A percentile compares a stretch with the other conserved stretches of the same genome.
phyloP scores from a whole-genome alignment of 2,113 vertebrate species.

The Sialia sialis region DNA sequence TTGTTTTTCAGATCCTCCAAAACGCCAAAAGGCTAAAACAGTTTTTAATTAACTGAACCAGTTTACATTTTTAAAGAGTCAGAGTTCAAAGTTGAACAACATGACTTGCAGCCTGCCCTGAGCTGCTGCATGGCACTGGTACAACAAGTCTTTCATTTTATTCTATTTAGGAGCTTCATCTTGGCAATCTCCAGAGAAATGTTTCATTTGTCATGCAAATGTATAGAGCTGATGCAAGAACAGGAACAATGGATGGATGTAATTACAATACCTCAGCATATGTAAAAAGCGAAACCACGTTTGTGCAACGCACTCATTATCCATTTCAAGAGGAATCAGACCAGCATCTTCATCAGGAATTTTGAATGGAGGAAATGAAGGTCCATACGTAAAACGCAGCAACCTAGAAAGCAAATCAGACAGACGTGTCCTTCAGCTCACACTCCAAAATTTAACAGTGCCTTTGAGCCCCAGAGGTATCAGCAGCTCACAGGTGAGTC shows the following conservation, averaged over 20 bases:
- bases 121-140: neutral
- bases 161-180: neutral
- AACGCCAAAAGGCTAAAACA: neutral
- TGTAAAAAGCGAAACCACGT: slow-evolving; percentile 97
- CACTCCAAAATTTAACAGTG: neutral
- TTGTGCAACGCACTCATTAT: slow-evolving; percentile 92
- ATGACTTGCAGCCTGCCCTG: neutral
- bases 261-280: slow-evolving; percentile 86
- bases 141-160: neutral
- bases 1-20: neutral
- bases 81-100: neutral
- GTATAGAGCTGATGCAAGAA: neutral
- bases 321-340: slow-evolving; percentile 92
- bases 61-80: neutral
- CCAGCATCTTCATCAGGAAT: slow-evolving; percentile 91
- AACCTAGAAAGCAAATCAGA: slow-evolving; percentile 73
- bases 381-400: slow-evolving; percentile 89
- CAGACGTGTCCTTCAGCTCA: neutral
- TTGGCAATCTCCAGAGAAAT: neutral
- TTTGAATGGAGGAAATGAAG: slow-evolving; percentile 93
- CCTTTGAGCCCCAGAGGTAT: neutral
- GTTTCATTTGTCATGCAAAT: neutral
- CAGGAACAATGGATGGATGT: neutral
- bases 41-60: neutral
- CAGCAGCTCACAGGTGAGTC: neutral